Conservation (phyloP, 2,113 vertebrate genomes). For the Perca fluviatilis region DNA sequence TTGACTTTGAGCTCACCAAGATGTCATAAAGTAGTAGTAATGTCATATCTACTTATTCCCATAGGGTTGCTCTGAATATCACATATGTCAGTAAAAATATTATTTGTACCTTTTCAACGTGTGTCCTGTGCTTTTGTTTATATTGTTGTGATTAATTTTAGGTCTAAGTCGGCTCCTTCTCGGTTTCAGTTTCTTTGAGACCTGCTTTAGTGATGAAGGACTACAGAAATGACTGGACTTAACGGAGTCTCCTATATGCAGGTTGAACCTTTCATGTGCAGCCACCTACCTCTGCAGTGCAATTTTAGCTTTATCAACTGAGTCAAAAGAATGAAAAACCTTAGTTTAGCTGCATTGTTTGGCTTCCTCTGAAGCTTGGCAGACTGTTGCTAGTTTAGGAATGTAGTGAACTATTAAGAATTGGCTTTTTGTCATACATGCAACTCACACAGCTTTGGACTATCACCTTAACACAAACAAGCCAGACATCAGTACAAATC, state of each 20-base stretch:
- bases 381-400: slow-evolving; percentile 22
- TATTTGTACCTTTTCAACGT: neutral
- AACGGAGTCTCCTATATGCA: neutral
- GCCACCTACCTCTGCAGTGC: neutral
- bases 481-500: no score
- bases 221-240: neutral
- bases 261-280: slow-evolving; percentile 6
- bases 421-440: slow-evolving; percentile 5
- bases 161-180: neutral
- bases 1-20: neutral
- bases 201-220: neutral
- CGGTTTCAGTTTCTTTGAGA: neutral
- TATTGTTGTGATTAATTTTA: neutral
- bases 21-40: neutral
- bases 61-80: neutral
- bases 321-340: neutral
- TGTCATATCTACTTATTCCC: no score
- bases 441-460: slow-evolving; percentile 7
- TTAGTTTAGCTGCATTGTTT: neutral
- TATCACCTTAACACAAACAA: no score
- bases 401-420: slow-evolving; percentile 9
- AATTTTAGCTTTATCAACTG: neutral
- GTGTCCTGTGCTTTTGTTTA: no score
- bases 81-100: neutral
- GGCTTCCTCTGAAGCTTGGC: slow-evolving; percentile 6